These are phyloP conservation scores for Chaenogobius annularis DNA, from an alignment of 2,113 vertebrate species.

Conservation along the genomic window DNA sequence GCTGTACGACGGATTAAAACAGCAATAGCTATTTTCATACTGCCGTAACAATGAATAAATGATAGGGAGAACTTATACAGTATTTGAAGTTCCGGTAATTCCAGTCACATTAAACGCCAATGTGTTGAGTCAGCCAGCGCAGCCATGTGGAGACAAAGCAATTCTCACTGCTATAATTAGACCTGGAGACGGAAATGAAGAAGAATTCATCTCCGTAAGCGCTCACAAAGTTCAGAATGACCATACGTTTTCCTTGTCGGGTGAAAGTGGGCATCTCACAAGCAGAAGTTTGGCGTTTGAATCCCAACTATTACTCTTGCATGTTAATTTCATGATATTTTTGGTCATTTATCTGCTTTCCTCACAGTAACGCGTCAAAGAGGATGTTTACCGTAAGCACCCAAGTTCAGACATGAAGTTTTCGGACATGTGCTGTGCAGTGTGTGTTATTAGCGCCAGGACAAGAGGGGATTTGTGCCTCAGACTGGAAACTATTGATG, in stretches of 20 bases:
- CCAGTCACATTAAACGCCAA: not conserved
- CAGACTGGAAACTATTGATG: too few species aligned
- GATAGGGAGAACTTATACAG: not conserved
- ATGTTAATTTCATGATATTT: too few species aligned
- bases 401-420: too few species aligned
- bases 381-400: too few species aligned
- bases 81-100: not conserved
- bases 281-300: not conserved
- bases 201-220: not conserved
- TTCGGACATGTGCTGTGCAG: too few species aligned
- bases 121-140: not conserved
- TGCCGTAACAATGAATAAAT: not conserved
- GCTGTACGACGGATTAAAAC: too few species aligned
- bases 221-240: not conserved
- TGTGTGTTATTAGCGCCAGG: too few species aligned
- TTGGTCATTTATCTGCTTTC: too few species aligned
- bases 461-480: too few species aligned
- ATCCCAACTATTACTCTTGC: too few species aligned
- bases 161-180: conserved; percentile 5
- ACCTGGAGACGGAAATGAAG: conserved; percentile 3
- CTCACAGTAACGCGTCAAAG: too few species aligned
- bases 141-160: not conserved
- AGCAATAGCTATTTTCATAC: not conserved
- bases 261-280: not conserved
- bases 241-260: not conserved